Percentiles rank a stretch among this genome's conserved stretches.
Evolutionary conservation across 2,113 vertebrate species (phyloP).

Genomic region (Tupaia chinensis): DNA sequence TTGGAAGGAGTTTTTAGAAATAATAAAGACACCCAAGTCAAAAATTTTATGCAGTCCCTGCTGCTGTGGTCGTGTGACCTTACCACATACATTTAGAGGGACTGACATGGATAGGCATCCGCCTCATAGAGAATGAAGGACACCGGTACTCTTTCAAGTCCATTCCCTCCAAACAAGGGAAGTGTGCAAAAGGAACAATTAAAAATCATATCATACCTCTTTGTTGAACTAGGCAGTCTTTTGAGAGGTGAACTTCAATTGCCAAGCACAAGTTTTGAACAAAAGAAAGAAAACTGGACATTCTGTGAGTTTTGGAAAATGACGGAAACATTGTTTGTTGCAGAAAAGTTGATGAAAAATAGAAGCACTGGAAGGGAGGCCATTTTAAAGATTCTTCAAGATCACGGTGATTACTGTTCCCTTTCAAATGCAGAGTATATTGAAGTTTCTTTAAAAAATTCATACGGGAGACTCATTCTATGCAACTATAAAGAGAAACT

Average conservation of each 20-base stretch:
- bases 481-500: slow-evolving; percentile 87
- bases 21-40: neutral
- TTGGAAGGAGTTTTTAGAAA: neutral
- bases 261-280: neutral
- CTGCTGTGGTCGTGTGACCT: neutral
- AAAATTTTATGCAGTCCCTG: too few relatives aligned
- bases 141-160: neutral
- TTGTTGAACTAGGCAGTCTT: neutral
- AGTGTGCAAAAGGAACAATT: neutral
- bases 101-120: neutral
- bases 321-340: neutral
- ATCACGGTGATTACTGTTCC: slow-evolving; percentile 82
- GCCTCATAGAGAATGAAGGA: neutral
- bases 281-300: slow-evolving; percentile 46
- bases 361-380: slow-evolving; percentile 43
- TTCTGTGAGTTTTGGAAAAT: slow-evolving; percentile 44
- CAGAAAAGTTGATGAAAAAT: slow-evolving; percentile 68
- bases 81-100: neutral
- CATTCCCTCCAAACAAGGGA: neutral
- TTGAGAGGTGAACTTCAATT: neutral
- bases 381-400: slow-evolving; percentile 77
- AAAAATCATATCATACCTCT: neutral
- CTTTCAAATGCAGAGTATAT: slow-evolving; percentile 84
- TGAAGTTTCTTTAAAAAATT: slow-evolving; percentile 90
- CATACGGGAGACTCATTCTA: slow-evolving; percentile 85